These are phyloP conservation scores for Agrypnia vestita DNA, from an alignment of 1,140 invertebrate genomes.

Conservation along the genomic window DNA sequence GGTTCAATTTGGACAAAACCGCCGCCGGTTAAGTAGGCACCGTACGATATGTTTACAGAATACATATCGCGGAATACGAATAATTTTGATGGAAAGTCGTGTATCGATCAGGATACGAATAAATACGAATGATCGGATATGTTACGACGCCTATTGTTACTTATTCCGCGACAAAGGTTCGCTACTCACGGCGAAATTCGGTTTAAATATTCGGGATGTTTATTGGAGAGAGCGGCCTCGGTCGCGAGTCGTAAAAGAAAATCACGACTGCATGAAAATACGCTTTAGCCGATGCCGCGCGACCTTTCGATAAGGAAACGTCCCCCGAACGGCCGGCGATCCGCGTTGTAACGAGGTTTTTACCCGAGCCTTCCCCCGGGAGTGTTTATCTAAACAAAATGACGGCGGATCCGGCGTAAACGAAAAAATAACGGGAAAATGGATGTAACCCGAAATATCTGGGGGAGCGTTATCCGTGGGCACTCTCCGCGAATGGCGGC, in stretches of 20 bases:
- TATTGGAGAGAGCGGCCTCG: no score
- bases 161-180: no score
- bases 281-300: not conserved
- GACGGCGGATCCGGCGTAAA: constrained; percentile 11
- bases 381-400: constrained; percentile 37
- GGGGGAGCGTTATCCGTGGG: not conserved
- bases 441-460: constrained; percentile 15
- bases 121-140: no score
- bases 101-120: not conserved
- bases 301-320: constrained; percentile 11
- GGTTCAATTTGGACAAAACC: constrained; percentile 10
- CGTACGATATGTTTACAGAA: not conserved
- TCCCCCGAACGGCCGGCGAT: constrained; percentile 11
- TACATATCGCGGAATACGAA: not conserved
- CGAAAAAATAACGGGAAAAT: constrained; percentile 15
- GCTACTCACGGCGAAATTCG: no score
- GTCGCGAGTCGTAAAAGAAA: no score
- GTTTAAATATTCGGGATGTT: no score
- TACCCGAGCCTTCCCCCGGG: constrained; percentile 1
- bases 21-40: not conserved
- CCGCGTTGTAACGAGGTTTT: constrained; percentile 13
- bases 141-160: no score
- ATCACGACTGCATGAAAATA: no score
- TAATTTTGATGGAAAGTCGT: not conserved
- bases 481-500: not conserved